Evolutionary conservation across 2,113 vertebrate genomes (phyloP), one percentile per base, ranked within the genome.

Genomic region (Pangasianodon hypophthalmus): DNA sequence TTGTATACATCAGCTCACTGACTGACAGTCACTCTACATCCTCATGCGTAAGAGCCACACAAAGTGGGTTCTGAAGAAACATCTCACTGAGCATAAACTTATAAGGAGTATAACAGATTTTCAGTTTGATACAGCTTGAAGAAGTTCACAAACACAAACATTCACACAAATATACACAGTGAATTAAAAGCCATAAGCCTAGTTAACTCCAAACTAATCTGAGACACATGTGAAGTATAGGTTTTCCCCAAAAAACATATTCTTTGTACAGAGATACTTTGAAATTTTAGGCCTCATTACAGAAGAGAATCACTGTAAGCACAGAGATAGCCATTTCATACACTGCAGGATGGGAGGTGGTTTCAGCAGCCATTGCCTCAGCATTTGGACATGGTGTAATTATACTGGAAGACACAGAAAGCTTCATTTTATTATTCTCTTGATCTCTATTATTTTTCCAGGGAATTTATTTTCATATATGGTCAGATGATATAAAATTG

Each of bases 231-330:
- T 86, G 46, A 86, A 16, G 41, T 69, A 8, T 69, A 64, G 48
- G 7, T 13, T 86, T 90, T 46, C 56, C 58, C 79, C 71, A 85
- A 46, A 69, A 89, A 87, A 80, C 73, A 90, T 75, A 82, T 87
- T 73, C 67, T 90, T 91, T 87, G 37, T 79, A 87, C 86, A 54
- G 54, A 86, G 67, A 64, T 89, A 41, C 84, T 71, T 79, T 52
- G 56, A 84, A 50, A 87, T 85, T 75, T 83, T 87, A 80, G 71
- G 26, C 48, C 48, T 87, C 85, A 89, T 90, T 83, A 85, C 54
- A 26, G 19, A 19, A 44, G 81, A 54, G 62, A 90, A 89, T 89
- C 56, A 83, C 16, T 75, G 29, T 41, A 52, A 79, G 80, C 46
- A 26, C 8, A 73, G 26, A 54, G 48, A 73, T 71, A 90, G 79